A percentile compares a stretch with the other conserved stretches of the same genome.
phyloP scores from a whole-genome alignment of 1,140 invertebrate species.

The Ceratoteleas bidentatus region DNA sequence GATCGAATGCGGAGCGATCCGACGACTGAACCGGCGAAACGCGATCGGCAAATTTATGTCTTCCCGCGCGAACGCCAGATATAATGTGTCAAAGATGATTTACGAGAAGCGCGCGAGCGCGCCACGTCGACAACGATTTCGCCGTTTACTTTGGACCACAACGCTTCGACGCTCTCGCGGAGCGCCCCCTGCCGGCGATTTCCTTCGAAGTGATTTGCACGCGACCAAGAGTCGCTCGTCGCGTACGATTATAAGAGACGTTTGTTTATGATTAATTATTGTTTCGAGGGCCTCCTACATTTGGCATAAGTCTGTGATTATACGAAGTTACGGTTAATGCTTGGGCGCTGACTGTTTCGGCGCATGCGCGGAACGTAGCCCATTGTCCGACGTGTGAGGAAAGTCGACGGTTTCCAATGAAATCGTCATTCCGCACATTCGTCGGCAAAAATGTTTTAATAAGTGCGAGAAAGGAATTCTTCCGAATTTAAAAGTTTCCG shows the following conservation, averaged over 20 bases:
- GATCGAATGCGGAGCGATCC: no score
- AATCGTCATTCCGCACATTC: no score
- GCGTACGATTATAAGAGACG: conserved; percentile 6
- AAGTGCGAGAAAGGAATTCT: no score
- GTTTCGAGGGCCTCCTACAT: conserved; percentile 65
- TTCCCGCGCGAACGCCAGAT: conserved; percentile 42
- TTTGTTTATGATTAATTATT: conserved; percentile 17
- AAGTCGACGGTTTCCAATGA: no score
- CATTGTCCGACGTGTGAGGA: no score
- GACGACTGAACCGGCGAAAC: not conserved
- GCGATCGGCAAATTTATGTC: conserved; percentile 55
- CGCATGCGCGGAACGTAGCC: not conserved
- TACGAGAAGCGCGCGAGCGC: conserved; percentile 2
- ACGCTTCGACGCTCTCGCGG: not conserved
- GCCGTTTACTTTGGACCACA: conserved; percentile 3
- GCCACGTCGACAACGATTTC: conserved; percentile 15
- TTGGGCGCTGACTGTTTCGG: conserved; percentile 35
- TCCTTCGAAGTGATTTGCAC: conserved; percentile 4
- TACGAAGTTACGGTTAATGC: conserved; percentile 56
- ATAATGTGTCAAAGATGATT: conserved; percentile 46
- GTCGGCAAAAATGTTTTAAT: no score
- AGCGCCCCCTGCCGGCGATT: not conserved
- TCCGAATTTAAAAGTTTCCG: no score
- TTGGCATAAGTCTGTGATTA: conserved; percentile 73
- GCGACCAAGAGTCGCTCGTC: not conserved